Evolutionary conservation across 1,140 invertebrate genomes (phyloP).

Genomic region (Megalopta genalis): DNA sequence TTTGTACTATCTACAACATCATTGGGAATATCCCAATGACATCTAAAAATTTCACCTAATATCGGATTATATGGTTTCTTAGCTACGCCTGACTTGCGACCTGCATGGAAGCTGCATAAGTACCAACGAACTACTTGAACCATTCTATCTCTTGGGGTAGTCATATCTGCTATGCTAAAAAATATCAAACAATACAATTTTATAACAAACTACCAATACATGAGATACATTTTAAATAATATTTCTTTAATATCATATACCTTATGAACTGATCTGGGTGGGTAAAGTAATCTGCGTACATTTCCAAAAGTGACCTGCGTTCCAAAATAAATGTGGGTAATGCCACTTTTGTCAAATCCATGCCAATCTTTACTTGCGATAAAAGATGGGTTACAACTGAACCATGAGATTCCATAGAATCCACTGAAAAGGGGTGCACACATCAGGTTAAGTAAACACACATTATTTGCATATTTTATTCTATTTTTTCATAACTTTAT

Average conservation of each 20-base stretch:
- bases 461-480: neutral
- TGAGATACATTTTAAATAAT: neutral
- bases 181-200: neutral
- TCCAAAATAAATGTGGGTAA: conserved; percentile 98
- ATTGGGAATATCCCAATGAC: conserved; percentile 88
- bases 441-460: conserved; percentile 25
- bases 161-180: conserved; percentile 89
- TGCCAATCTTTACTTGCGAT: conserved; percentile 98
- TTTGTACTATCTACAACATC: conserved; percentile 53
- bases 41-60: conserved; percentile 95
- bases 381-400: conserved; percentile 96
- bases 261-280: conserved; percentile 97
- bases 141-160: conserved; percentile 93
- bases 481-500: neutral
- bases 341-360: conserved; percentile 98
- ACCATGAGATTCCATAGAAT: conserved; percentile 95
- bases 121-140: conserved; percentile 97
- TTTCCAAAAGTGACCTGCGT: conserved; percentile 95
- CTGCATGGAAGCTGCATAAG: conserved; percentile 97
- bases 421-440: conserved; percentile 74
- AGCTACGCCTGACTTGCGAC: conserved; percentile 94
- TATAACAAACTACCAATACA: neutral
- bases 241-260: conserved; percentile 80
- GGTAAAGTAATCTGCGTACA: conserved; percentile 99
- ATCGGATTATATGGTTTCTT: conserved; percentile 99